A percentile compares a stretch with the other conserved stretches of the same genome.
Conservation (phyloP, 2,797 vertebrate species). For the Limosa lapponica region DNA sequence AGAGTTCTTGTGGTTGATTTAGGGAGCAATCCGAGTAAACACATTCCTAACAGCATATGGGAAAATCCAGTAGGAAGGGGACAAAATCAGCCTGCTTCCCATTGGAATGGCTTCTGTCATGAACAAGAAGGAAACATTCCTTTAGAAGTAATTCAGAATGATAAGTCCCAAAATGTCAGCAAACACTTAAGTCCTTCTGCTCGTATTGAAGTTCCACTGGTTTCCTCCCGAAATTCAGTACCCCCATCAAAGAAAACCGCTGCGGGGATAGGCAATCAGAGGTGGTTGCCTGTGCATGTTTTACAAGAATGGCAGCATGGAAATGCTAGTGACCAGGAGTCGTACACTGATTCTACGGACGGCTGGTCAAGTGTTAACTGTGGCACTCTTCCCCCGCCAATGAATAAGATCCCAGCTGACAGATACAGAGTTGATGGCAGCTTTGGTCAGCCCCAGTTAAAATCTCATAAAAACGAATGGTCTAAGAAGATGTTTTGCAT, state of each 20-base stretch:
- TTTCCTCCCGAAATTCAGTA: conserved; percentile 81
- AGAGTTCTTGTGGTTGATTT: conserved; percentile 93
- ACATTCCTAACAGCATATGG: conserved; percentile 84
- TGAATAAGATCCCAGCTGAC: conserved; percentile 97
- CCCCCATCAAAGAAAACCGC: conserved; percentile 81
- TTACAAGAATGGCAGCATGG: conserved; percentile 92
- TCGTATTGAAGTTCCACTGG: conserved; percentile 79
- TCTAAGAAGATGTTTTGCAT: conserved; percentile 89
- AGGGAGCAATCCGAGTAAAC: conserved; percentile 84
- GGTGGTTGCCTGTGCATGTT: conserved; percentile 94
- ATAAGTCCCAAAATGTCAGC: conserved; percentile 81
- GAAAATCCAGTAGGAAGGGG: conserved; percentile 78
- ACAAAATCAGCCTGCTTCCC: conserved; percentile 58
- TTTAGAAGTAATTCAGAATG: conserved; percentile 83
- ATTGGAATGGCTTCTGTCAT: conserved; percentile 87
- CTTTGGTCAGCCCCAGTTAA: conserved; percentile 80
- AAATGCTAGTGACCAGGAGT: conserved; percentile 93
- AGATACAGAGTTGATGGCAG: conserved; percentile 89
- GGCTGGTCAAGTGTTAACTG: conserved; percentile 98
- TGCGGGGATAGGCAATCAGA: conserved; percentile 79
- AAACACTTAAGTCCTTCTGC: conserved; percentile 81
- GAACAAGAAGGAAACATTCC: conserved; percentile 79
- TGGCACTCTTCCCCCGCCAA: conserved; percentile 95
- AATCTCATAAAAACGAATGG: conserved; percentile 89
- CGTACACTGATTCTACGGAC: conserved; percentile 95